phyloP scores from a whole-genome alignment of 2,797 vertebrate genomes.

The Tolypeutes matacus region DNA sequence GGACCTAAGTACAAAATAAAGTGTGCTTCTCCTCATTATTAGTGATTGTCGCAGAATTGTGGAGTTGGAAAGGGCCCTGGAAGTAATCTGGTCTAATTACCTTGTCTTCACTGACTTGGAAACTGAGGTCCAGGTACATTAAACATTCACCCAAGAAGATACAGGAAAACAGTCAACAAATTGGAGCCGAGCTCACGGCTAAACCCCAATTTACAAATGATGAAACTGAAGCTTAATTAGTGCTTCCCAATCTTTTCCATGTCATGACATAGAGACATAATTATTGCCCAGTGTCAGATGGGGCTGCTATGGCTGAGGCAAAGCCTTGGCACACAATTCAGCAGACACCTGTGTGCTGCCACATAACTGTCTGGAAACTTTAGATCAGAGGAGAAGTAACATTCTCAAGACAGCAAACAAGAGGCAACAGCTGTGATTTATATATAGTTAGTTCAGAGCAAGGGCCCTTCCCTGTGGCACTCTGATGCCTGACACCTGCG shows the following conservation, averaged over 20 bases:
- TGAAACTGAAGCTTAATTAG: neutral
- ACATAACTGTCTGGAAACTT: rapidly evolving
- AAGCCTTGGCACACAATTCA: neutral
- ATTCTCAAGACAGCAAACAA: neutral
- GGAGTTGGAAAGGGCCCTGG: neutral
- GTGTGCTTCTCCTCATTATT: neutral
- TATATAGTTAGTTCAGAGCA: neutral
- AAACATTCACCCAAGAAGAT: neutral
- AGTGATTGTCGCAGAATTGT: neutral
- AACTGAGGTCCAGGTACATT: neutral
- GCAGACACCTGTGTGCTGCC: neutral
- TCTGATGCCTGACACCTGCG: neutral
- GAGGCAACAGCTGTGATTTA: neutral
- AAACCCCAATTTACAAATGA: too few relatives aligned
- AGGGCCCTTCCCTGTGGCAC: too few relatives aligned
- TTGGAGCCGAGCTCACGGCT: neutral
- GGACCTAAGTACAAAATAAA: neutral
- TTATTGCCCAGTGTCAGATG: neutral
- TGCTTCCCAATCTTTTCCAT: neutral
- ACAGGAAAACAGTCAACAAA: neutral
- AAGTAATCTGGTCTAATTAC: neutral
- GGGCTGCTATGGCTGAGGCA: neutral
- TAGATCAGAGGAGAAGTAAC: neutral
- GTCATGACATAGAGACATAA: neutral
- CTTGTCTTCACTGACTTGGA: neutral